Conservation (phyloP, 2,797 vertebrate genomes). For the Eulemur coronatus region DNA sequence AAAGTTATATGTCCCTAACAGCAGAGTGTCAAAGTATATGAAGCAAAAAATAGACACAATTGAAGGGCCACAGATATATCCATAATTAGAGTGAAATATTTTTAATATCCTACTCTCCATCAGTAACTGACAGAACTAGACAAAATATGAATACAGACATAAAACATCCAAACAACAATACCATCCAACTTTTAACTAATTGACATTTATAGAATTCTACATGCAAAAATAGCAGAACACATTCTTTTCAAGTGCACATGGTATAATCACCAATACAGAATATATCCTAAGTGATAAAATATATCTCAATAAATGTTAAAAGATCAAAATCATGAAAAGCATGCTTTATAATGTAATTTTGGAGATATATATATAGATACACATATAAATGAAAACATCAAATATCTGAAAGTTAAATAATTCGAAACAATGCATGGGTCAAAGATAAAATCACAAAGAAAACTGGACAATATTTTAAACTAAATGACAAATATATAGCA, state of each 20-base stretch:
- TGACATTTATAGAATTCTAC: neutral
- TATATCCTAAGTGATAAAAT: neutral
- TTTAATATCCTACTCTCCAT: neutral
- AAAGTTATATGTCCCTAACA: neutral
- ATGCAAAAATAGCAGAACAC: neutral
- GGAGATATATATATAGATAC: too few species aligned
- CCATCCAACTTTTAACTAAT: neutral
- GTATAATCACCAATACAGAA: conserved; percentile 10
- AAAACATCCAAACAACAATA: conserved; percentile 28
- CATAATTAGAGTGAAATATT: neutral
- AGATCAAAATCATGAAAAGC: conserved; percentile 7
- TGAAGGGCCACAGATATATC: neutral
- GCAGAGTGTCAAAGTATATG: neutral
- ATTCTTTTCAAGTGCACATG: neutral
- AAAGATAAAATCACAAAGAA: conserved; percentile 32
- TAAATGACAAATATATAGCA: neutral
- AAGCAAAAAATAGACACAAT: conserved; percentile 21
- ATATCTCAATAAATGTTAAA: conserved; percentile 14
- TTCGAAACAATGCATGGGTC: neutral
- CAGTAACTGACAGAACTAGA: neutral
- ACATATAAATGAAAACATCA: neutral
- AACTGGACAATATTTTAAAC: neutral
- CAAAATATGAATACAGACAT: neutral
- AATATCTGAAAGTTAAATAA: conserved; percentile 42
- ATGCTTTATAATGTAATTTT: neutral